Evolutionary conservation across 2,113 vertebrate species (phyloP).

Genomic region (Hyperopisus bebe): DNA sequence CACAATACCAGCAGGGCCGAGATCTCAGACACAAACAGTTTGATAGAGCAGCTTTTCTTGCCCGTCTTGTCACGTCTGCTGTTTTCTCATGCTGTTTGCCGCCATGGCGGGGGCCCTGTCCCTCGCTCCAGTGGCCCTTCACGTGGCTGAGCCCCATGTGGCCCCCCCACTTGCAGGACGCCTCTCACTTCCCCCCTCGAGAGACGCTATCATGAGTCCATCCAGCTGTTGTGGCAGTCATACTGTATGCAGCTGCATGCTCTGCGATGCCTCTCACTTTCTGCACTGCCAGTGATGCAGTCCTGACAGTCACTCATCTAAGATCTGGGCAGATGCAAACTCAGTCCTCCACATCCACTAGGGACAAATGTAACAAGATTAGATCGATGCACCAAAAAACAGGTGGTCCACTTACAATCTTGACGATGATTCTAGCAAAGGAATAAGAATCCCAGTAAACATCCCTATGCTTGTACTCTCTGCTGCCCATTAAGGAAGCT

Average conservation of each 20-base stretch:
- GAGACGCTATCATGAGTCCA: not conserved
- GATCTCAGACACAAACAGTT: not conserved
- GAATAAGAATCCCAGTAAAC: not conserved
- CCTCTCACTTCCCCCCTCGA: not conserved
- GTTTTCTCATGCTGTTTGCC: not conserved
- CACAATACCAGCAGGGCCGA: not conserved
- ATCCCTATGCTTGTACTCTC: not conserved
- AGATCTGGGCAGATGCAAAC: not conserved
- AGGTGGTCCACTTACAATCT: not conserved
- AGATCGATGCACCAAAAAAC: not conserved
- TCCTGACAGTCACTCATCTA: not conserved
- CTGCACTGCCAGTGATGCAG: not conserved
- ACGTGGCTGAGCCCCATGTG: not conserved
- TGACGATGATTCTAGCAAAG: not conserved
- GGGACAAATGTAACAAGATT: not conserved
- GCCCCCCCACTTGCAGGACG: not conserved
- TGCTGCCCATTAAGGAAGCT: not conserved
- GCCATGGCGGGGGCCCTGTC: not conserved
- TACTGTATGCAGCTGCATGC: not conserved
- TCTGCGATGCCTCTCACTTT: not conserved
- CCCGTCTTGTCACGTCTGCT: not conserved
- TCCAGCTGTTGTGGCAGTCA: not conserved
- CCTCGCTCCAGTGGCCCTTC: not conserved
- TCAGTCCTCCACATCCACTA: not conserved
- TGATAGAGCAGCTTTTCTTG: not conserved